Percentiles rank a stretch among this genome's conserved stretches.
These are phyloP conservation scores for Macrotus californicus DNA, from an alignment of 2,113 vertebrate genomes.

Conservation along the genomic window DNA sequence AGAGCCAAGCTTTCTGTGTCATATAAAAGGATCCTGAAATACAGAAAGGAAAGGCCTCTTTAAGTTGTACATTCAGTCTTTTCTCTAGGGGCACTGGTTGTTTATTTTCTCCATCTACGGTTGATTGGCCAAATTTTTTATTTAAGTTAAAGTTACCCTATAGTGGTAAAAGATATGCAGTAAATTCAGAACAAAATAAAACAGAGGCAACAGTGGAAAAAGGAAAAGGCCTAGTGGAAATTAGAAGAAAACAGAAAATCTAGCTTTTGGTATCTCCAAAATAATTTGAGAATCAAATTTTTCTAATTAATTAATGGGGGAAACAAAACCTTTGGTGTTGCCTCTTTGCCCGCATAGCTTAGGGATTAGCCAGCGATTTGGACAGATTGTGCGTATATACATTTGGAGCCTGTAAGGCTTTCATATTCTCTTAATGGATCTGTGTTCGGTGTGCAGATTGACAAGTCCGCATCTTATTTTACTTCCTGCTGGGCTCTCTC, in stretches of 20 bases:
- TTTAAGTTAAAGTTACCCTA: background rate
- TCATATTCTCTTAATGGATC: background rate
- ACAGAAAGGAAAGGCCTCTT: background rate
- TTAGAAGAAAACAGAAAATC: background rate
- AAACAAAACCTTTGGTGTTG: background rate
- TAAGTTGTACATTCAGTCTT: background rate
- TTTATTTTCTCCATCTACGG: background rate
- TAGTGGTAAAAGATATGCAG: background rate
- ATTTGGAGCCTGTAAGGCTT: background rate
- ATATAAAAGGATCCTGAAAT: background rate
- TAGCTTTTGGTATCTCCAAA: background rate
- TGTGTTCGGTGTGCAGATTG: background rate
- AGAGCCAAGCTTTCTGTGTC: background rate
- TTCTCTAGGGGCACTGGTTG: background rate
- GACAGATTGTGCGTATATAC: background rate
- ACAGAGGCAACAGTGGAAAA: background rate
- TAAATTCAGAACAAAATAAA: background rate
- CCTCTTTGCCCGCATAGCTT: background rate
- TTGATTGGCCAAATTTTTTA: background rate
- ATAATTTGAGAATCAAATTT: background rate
- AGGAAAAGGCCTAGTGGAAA: background rate
- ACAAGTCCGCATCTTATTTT: background rate
- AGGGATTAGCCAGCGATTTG: background rate
- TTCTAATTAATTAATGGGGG: background rate
- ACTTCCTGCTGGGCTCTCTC: background rate